Conservation (phyloP, 2,888 invertebrate genomes). For the Eristalinus aeneus region DNA sequence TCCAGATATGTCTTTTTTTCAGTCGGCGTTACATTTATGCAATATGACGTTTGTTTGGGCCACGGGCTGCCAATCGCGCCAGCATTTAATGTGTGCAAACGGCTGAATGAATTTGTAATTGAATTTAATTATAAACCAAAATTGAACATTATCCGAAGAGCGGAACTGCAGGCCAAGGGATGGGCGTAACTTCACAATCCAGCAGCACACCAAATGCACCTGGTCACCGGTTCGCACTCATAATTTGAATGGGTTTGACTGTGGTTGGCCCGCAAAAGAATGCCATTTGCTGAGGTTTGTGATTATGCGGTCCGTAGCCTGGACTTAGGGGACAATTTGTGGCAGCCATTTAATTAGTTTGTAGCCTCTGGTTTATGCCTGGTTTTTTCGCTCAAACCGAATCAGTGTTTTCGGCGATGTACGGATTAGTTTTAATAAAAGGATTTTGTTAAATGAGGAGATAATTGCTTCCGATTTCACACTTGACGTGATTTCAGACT, state of each 20-base stretch:
- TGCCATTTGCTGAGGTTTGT: slow-evolving; percentile 44
- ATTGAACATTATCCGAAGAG: slow-evolving; percentile 65
- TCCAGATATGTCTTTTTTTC: slow-evolving; percentile 18
- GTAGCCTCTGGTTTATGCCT: neutral
- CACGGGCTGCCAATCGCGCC: slow-evolving; percentile 17
- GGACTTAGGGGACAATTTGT: slow-evolving; percentile 45
- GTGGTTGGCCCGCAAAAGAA: slow-evolving; percentile 34
- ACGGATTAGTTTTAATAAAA: neutral
- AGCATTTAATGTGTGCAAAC: slow-evolving; percentile 64
- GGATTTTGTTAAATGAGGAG: neutral
- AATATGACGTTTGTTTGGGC: slow-evolving; percentile 26
- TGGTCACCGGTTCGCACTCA: slow-evolving; percentile 43
- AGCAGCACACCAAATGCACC: slow-evolving; percentile 26
- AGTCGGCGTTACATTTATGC: slow-evolving; percentile 31
- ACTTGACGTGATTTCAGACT: neutral
- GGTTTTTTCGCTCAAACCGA: neutral
- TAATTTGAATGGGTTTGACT: slow-evolving; percentile 48
- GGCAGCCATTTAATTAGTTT: slow-evolving; percentile 35
- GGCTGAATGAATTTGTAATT: slow-evolving; percentile 65
- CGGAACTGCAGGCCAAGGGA: slow-evolving; percentile 55
- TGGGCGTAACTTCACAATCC: too few relatives aligned
- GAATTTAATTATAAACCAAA: slow-evolving; percentile 68
- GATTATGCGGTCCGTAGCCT: slow-evolving; percentile 26
- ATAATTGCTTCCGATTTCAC: neutral
- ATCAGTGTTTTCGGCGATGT: neutral